Evolutionary conservation across 2,113 vertebrate species (phyloP), one percentile per base, ranked within the genome.

Genomic region (Megalops atlanticus): DNA sequence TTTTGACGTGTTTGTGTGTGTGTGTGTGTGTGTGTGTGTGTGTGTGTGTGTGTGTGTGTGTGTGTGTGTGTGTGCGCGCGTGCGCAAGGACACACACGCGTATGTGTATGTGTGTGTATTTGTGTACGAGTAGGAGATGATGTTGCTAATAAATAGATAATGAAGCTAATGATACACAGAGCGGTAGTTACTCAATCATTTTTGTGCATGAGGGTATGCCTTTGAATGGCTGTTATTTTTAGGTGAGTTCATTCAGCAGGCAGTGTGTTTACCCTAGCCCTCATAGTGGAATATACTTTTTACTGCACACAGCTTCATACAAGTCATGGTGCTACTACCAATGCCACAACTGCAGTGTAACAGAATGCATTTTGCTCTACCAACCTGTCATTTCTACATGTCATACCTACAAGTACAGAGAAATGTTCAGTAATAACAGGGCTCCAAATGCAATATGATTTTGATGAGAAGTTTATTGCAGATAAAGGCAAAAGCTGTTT

Each of bases 141-240:
- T n/a, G n/a, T n/a, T n/a, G n/a, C n/a, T n/a, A n/a, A n/a, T n/a
- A n/a, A n/a, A n/a, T n/a, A n/a, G n/a, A n/a, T n/a, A n/a, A n/a
- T n/a, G n/a, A 87, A 84, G 85, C 85, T 86, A 88, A 79, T 85
- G 85, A 87, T 87, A 85, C 52, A 58, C 18, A 58, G 5, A n/a
- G 21, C 52, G 1, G 52, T 18, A 24, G 43, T 58, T 31, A 64
- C 58, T 64, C 11, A 24, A 7, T 6, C 43, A 1, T 14, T 45
- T 45, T 14, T 45, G 43, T 45, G 43, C 14, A 8, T 31, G 58
- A 27, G 21, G n/a, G 11, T 31, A 24, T 64, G n/a, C n/a, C 5
- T 8, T 11, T 10, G 21, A 58, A 58, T 58, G 3, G 21, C 15
- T n/a, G 52, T 58, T 58, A 58, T 58, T 64, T 64, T 45, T 45